These are phyloP conservation scores for Acipenser transmontanus DNA, from an alignment of 2,797 vertebrate species.

Conservation along the genomic window DNA sequence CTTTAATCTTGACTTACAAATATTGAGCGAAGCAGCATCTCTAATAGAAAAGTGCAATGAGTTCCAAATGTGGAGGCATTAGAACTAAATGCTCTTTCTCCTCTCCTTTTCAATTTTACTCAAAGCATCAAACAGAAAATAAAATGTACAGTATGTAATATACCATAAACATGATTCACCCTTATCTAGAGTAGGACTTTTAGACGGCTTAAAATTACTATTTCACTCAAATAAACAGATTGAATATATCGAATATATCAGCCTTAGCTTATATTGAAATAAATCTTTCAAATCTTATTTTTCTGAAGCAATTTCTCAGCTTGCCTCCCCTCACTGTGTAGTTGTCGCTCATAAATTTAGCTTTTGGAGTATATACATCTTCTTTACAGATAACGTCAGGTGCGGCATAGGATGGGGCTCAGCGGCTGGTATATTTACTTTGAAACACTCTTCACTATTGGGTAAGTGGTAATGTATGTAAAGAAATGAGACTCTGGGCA, in stretches of 20 bases:
- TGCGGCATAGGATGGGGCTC: slow-evolving; percentile 41
- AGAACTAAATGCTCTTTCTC: too few species aligned
- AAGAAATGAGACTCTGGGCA: too few species aligned
- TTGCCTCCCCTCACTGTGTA: slow-evolving; percentile 45
- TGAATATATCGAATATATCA: slow-evolving; percentile 58
- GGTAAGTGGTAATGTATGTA: too few species aligned
- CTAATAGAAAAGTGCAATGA: too few species aligned
- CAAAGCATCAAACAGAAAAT: too few species aligned
- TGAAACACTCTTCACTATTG: too few species aligned
- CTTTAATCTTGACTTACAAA: too few species aligned
- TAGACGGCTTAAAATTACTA: slow-evolving; percentile 56
- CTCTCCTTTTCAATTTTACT: too few species aligned
- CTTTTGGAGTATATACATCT: slow-evolving; percentile 63
- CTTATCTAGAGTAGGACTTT: slow-evolving; percentile 49
- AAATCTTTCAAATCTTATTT: slow-evolving; percentile 60
- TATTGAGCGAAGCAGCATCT: too few species aligned
- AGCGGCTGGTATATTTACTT: too few species aligned
- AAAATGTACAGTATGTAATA: too few species aligned
- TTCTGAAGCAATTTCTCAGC: slow-evolving; percentile 62
- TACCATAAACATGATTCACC: slow-evolving; percentile 47
- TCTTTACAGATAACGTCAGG: slow-evolving; percentile 62
- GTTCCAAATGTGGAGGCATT: too few species aligned
- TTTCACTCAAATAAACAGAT: slow-evolving; percentile 70
- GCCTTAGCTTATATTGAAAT: slow-evolving; percentile 60
- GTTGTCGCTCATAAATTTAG: slow-evolving; percentile 63